Percentiles rank a stretch among this genome's conserved stretches.
These are phyloP conservation scores for Helogale parvula DNA, from an alignment of 2,113 vertebrate genomes.

Conservation along the genomic window DNA sequence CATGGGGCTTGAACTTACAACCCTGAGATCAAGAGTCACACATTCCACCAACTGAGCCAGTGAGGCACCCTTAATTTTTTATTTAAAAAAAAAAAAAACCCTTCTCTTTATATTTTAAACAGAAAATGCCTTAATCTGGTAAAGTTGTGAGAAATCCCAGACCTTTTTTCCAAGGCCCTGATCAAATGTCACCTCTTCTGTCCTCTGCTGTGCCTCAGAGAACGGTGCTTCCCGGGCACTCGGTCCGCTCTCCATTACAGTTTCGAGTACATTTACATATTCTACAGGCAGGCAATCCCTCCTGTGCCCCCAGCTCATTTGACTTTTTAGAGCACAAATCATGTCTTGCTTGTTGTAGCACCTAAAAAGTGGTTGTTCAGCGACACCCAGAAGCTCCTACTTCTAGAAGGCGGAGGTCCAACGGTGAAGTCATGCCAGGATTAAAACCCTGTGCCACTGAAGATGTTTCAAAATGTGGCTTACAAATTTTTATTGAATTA, in stretches of 20 bases:
- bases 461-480: neutral
- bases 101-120: neutral
- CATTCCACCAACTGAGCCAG: neutral
- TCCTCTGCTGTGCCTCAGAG: neutral
- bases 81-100: neutral
- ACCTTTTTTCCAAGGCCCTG: neutral
- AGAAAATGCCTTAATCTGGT: neutral
- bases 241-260: neutral
- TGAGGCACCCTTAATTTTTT: neutral
- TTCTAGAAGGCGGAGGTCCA: neutral
- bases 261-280: rapidly evolving
- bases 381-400: neutral
- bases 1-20: neutral
- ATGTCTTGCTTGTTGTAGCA: neutral
- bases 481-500: neutral
- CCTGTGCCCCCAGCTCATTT: neutral
- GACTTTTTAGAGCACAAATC: neutral
- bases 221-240: neutral
- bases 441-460: neutral
- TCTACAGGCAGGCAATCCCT: neutral
- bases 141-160: neutral
- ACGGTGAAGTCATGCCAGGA: neutral
- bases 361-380: neutral
- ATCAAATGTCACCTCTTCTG: neutral
- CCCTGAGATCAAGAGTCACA: neutral